Evolutionary conservation across 2,797 vertebrate genomes (phyloP), one percentile per base, ranked within the genome.

Genomic region (Ceryle rudis): DNA sequence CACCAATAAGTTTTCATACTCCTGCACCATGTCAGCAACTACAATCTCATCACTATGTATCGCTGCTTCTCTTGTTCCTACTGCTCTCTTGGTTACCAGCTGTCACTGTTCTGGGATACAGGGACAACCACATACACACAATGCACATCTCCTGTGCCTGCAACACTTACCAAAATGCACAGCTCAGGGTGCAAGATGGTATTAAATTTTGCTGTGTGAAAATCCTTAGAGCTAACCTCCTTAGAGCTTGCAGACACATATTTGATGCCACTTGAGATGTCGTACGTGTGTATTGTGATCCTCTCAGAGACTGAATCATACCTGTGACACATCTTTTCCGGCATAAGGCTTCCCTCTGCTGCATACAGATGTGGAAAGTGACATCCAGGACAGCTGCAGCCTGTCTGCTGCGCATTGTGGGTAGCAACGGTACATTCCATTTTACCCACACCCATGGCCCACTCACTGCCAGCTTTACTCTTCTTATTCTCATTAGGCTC

Each of bases 131-230:
- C 37, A 9, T 4, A 6, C 0, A 1, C 23, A 33, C 4, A 3
- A 11, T 0, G 0, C 12, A 0, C 0, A 0, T 7, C 47, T 37
- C 13, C 3, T 5, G 2, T n/a, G 20, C 31, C 70, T 15, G 11
- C n/a, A 31, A 0, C 25, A 9, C 26, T 26, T 12, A 12, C 1
- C 33, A 8, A 13, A 20, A 49, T 7, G 1, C 20, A 1, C 28
- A 25, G n/a, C 20, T 33, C 11, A 39, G 1, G 3, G 21, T 4
- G 29, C 2, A 6, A 13, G 42, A 6, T 7, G 18, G 14, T 14
- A 25, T 26, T n/a, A 31, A 33, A 17, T 26, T 49, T 13, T 55
- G 29, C 52, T 64, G 21, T 3, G 15, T 29, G 46, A 25, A 85
- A 70, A 87, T 26, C 37, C 58, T 62, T 22, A 46, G 28, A 75